Base-by-base conservation (phyloP, 2,888 invertebrate species). In the Lepetodrilus schrolli region DNA sequence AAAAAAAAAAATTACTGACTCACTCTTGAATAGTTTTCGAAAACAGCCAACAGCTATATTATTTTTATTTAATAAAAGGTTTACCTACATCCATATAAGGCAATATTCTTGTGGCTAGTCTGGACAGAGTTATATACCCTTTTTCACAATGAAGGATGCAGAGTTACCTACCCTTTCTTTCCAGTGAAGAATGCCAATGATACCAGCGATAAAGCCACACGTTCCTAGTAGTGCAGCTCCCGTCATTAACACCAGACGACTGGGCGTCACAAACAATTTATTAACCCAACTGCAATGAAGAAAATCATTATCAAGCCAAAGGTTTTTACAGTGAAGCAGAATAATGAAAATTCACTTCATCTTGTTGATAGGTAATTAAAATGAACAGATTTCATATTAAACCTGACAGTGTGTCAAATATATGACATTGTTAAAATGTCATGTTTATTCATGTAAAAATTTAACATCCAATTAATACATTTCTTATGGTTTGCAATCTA, bases 201-300 rank as follows among this genome's bases (percentile, higher is more conserved):
- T 95, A n/a, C 94, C 92, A 73, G 94, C 94, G 77, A 98, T 95
- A 43, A 97, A 92, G 58, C 94, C 92, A 89, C 97, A 96, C 10
- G 97, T 95, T 13, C 95, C 96, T 4, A 96, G 93, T 74, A 98
- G 91, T 0, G 97, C 96, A 76, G 95, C 94, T 0, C 96, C 96
- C 87, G 97, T 97, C 91, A 96, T 94, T n/a, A 96, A 91, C 88
- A 98, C 96, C 72, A 97, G 92, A 91, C 96, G 96, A 90, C 97
- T 97, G 0, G 98, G 98, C 0, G 97, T 97, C 0, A 98, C 96
- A 92, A 97, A 98, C 17, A 98, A 92, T 87, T 96, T 96, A 20
- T 95, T 96, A 84, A 94, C 94, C 98, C 98, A 98, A 81, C 86
- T 87, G 79, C 5, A 73, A n/a, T n/a, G n/a, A n/a, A n/a, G n/a